Base-by-base conservation (phyloP, 1,140 invertebrate species). In the Carcinoscorpius rotundicauda region DNA sequence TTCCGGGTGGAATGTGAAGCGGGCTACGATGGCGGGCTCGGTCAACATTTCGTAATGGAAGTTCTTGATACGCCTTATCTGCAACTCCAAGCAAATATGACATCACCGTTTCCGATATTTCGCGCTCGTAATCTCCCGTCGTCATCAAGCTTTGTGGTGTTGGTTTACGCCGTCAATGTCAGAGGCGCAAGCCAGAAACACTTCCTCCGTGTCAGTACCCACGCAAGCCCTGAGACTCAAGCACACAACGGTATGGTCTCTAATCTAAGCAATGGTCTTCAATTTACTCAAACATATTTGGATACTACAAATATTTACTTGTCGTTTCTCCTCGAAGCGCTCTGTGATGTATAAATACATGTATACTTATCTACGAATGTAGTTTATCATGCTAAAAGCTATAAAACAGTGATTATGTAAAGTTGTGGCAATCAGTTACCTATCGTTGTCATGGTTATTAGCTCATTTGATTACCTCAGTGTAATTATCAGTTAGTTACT, bases 1-100 rank as follows among this genome's bases (percentile, higher is more conserved):
- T 76, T 89, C 60, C 82, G 85, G 69, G 83, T 90, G 48, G 83
- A 86, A 67, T 91, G 88, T 73, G 78, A 83, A 0, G 87, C 89
- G 75, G 88, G 87, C 10, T 91, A 91, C 75, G 88, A 93, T 69
- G 89, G 89, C 4, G 91, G 89, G 0, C 78, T 93, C 5, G 81
- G 82, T 50, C 89, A 93, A 75, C 82, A 84, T 59, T 93, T 92
- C 76, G 78, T 86, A 52, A 77, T 92, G 62, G 89, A 93, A 75
- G 87, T 88, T 3, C 83, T 84, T 29, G 81, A 84, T 74, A 80
- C 72, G 66, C 75, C 79, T 59, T 72, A 81, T 48, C 78, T 72
- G 61, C 9, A 51, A 48, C 52, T 69, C 4, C 63, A 62, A 10
- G 62, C 62, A 11, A 69, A 71, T 49, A 63, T 65, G 4, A 67